Percentiles rank a stretch among this genome's conserved stretches.
Evolutionary conservation across 2,888 invertebrate species (phyloP).

Genomic region (Nebria brevicollis): DNA sequence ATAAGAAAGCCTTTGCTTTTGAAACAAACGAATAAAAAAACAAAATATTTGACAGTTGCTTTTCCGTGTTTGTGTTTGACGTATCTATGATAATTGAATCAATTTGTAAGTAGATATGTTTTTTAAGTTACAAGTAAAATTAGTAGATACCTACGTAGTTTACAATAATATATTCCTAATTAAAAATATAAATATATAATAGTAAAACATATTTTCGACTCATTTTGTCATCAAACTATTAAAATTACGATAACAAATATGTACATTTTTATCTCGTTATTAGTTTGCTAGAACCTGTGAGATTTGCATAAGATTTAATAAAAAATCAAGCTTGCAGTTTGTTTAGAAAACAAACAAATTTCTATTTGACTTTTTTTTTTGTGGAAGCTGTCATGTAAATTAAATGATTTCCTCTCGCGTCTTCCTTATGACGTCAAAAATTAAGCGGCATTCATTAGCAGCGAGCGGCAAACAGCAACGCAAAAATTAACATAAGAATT

Average conservation of each 20-base stretch:
- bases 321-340: background rate
- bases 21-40: background rate
- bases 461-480: slow-evolving; percentile 1
- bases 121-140: background rate
- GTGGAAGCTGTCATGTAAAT: background rate
- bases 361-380: background rate
- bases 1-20: background rate
- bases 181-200: too few species aligned
- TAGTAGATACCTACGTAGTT: too few species aligned
- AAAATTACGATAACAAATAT: too few species aligned
- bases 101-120: background rate
- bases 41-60: background rate
- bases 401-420: background rate
- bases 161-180: too few species aligned
- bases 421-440: background rate
- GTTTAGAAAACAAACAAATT: background rate
- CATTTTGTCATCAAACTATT: too few species aligned
- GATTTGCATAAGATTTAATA: too few species aligned
- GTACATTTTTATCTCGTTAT: too few species aligned
- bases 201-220: too few species aligned
- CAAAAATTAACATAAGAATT: slow-evolving; percentile 22
- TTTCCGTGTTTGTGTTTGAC: background rate
- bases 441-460: slow-evolving; percentile 9
- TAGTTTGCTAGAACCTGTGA: too few species aligned
- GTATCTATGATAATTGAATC: background rate